Evolutionary conservation across 1,140 invertebrate genomes (phyloP), one percentile per base, ranked within the genome.

Genomic region (Mizuhopecten yessoensis): DNA sequence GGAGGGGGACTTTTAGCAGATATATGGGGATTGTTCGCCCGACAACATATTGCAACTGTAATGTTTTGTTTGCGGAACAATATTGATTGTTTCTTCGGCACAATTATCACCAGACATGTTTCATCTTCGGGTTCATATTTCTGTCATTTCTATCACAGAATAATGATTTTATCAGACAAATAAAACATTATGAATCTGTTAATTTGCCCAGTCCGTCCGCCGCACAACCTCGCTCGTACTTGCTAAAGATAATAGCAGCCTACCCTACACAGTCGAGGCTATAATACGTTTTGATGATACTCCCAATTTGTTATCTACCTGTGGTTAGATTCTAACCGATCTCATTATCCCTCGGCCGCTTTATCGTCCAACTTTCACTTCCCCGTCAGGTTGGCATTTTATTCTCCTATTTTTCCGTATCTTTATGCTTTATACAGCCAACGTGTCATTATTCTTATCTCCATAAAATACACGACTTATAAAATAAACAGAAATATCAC

Each of bases 101-200:
- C 87, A 90, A 92, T 88, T 88, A 90, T 88, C 90, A 90, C 90
- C 90, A 86, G 39, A 89, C 87, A 88, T 89, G 87, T 92, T 90
- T 90, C 88, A 92, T 87, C 87, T 34, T 86, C 39, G 49, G 91
- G 57, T 92, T 92, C 91, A 89, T 87, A 92, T 92, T 92, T 89
- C 91, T 86, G 34, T 86, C 87, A 86, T 92, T 90, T 86, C 87
- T 86, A 45, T 92, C 42, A 57, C 86, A 90, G 87, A 90, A 92
- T 90, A 90, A 90, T 49, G 91, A 92, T 92, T 89, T 91, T 92
- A 57, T 90, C 57, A 49, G 42, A 87, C 90, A 90, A 49, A 57
- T 90, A 86, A 90, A 89, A 57, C 91, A 90, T 92, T 90, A 92
- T 34, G 88, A 34, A 89, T 86, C 89, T 90, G 34, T 87, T 89